Evolutionary conservation across 2,888 invertebrate species (phyloP).

Genomic region (Pseudococcus viburni): DNA sequence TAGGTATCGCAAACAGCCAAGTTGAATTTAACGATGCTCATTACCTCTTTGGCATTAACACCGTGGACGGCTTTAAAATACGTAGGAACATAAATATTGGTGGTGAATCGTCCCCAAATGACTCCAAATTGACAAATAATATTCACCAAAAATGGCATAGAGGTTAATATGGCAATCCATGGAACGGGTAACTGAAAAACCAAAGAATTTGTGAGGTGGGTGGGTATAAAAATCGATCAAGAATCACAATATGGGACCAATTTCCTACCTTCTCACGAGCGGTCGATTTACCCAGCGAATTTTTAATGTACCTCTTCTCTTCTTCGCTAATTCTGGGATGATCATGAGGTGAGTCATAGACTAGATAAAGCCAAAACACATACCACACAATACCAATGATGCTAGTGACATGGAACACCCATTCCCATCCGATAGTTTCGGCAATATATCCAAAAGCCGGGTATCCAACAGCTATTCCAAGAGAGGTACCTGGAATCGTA

Average conservation of each 20-base stretch:
- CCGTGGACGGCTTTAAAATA: slow-evolving; percentile 59
- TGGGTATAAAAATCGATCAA: not conserved
- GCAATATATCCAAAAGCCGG: slow-evolving; percentile 41
- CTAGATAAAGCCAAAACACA: slow-evolving; percentile 45
- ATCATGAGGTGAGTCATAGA: slow-evolving; percentile 57
- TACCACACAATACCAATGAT: slow-evolving; percentile 26
- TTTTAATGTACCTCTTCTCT: slow-evolving; percentile 41
- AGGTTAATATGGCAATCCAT: slow-evolving; percentile 58
- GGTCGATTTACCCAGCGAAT: slow-evolving; percentile 69
- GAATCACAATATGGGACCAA: not conserved
- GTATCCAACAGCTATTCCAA: slow-evolving; percentile 37
- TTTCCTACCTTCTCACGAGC: slow-evolving; percentile 70
- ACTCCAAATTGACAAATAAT: slow-evolving; percentile 54
- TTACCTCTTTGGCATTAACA: slow-evolving; percentile 45
- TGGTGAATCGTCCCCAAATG: slow-evolving; percentile 19
- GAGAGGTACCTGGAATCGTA: slow-evolving; percentile 72
- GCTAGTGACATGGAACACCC: slow-evolving; percentile 44
- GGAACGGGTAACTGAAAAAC: slow-evolving; percentile 49
- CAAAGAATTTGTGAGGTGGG: not conserved
- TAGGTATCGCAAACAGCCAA: no score
- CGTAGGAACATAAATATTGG: slow-evolving; percentile 57
- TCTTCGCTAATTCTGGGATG: slow-evolving; percentile 59
- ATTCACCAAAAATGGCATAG: slow-evolving; percentile 56
- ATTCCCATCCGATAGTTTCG: slow-evolving; percentile 55
- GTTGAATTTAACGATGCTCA: no score